Conservation (phyloP, 2,113 vertebrate species). For the Ia io region DNA sequence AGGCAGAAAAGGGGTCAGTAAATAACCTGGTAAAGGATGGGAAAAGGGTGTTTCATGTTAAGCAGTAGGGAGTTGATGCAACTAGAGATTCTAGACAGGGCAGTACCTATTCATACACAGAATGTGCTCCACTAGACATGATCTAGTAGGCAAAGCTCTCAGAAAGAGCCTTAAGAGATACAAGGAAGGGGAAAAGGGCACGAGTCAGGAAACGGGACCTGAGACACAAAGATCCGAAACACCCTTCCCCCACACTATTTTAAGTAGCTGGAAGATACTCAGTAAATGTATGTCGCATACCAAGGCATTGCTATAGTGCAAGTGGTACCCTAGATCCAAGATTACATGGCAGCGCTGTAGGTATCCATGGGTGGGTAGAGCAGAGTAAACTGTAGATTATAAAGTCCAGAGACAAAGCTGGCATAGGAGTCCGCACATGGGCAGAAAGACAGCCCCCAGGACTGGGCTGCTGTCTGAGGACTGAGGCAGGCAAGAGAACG, state of each 20-base stretch:
- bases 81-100: neutral
- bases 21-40: neutral
- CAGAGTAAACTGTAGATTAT: neutral
- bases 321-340: neutral
- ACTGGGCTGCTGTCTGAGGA: neutral
- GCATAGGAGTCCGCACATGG: neutral
- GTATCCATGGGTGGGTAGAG: neutral
- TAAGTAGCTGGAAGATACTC: constrained; percentile 7
- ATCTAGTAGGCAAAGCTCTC: neutral
- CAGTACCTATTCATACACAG: neutral
- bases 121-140: neutral
- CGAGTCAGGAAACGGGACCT: neutral
- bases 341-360: neutral
- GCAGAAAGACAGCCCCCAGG: neutral
- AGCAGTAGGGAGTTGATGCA: neutral
- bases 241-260: neutral
- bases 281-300: neutral
- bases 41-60: neutral
- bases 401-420: neutral
- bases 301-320: neutral
- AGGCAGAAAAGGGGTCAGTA: neutral
- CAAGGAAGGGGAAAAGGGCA: neutral
- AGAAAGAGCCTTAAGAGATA: neutral
- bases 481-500: neutral
- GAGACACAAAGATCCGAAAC: neutral